phyloP scores from a whole-genome alignment of 2,113 vertebrate species.

The Trematocara variabile region DNA sequence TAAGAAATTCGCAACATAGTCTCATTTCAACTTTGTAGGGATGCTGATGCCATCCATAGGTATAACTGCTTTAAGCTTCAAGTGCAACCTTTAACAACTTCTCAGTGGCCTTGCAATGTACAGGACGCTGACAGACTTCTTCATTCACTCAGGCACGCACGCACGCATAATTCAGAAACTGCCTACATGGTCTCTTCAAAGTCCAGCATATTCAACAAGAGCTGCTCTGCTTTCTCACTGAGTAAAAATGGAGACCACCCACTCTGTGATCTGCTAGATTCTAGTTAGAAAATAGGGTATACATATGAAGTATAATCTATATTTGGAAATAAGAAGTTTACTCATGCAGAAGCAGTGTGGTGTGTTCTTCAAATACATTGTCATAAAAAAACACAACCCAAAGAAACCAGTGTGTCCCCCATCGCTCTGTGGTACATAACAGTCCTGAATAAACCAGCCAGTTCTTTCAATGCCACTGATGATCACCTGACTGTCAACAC shows the following conservation, averaged over 20 bases:
- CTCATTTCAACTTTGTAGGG: background rate
- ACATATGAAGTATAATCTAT: background rate
- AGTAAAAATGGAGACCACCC: constrained; percentile 16
- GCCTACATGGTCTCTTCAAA: background rate
- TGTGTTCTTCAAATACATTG: background rate
- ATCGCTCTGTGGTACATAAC: background rate
- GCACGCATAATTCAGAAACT: background rate
- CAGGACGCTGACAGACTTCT: background rate
- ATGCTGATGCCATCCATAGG: background rate
- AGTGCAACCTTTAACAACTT: background rate
- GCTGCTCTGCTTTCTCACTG: background rate
- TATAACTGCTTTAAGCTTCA: background rate
- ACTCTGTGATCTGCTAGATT: background rate
- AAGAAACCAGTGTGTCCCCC: background rate
- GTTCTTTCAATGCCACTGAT: background rate
- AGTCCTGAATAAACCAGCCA: background rate
- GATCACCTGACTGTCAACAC: constrained; percentile 34
- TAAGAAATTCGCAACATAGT: fast-evolving
- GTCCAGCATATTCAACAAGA: background rate
- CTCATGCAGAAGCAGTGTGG: background rate
- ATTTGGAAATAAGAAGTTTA: background rate
- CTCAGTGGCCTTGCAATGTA: background rate
- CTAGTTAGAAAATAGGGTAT: background rate
- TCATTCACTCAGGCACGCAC: background rate
- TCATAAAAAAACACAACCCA: background rate